Evolutionary conservation across 2,113 vertebrate species (phyloP).

Genomic region (Corythoichthys haematopterus): DNA sequence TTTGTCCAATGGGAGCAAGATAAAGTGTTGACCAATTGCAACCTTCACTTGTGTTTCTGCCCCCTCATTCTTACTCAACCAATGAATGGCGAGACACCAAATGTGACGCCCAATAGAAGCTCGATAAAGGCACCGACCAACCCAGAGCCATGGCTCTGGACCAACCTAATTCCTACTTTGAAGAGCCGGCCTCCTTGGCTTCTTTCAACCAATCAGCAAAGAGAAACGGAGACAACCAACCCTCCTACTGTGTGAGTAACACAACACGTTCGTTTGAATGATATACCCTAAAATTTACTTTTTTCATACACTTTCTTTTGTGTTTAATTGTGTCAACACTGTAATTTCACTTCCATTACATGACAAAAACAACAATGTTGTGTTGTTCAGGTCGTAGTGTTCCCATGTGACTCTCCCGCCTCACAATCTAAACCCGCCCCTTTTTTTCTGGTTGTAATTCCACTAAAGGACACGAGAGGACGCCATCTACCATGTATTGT

Average conservation of each 20-base stretch:
- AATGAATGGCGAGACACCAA: constrained; percentile 19
- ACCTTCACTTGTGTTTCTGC: neutral
- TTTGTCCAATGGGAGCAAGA: constrained; percentile 49
- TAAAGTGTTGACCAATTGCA: constrained; percentile 12
- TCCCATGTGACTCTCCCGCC: constrained; percentile 17
- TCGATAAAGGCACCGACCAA: neutral
- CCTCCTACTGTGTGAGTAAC: too few relatives aligned
- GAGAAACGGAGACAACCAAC: neutral
- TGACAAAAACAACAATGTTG: neutral
- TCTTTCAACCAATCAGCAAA: neutral
- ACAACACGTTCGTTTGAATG: neutral
- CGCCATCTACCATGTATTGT: too few relatives aligned
- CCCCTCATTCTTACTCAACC: constrained; percentile 22
- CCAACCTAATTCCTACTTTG: neutral
- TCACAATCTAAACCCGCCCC: neutral
- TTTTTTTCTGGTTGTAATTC: constrained; percentile 5
- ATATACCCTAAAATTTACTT: too few relatives aligned
- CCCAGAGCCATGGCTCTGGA: too few relatives aligned
- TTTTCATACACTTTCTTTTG: neutral
- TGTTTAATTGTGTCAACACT: neutral
- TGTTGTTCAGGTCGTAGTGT: neutral
- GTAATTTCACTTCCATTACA: neutral
- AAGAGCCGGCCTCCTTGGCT: neutral
- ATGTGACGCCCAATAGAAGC: constrained; percentile 30
- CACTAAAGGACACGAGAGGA: constrained; percentile 53